Evolutionary conservation across 2,113 vertebrate genomes (phyloP).

Genomic region (Rhinoptilus africanus): DNA sequence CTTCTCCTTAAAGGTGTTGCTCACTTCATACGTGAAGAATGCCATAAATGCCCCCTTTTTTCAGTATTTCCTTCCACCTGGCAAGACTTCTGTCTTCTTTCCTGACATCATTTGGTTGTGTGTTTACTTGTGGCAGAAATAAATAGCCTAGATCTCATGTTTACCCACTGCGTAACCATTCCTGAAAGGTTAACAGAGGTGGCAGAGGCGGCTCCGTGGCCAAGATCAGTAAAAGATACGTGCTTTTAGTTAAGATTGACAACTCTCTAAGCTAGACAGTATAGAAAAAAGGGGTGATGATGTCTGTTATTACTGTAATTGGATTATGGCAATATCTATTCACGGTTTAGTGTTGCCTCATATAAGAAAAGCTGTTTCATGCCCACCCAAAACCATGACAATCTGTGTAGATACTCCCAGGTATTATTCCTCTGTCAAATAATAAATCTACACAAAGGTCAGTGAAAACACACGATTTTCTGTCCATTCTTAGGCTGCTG

Average conservation of each 20-base stretch:
- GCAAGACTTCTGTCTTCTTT: neutral
- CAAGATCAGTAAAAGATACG: neutral
- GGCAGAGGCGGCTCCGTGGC: neutral
- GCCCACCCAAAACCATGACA: neutral
- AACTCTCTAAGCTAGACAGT: neutral
- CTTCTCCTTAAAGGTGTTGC: neutral
- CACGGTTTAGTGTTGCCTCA: neutral
- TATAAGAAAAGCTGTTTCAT: neutral
- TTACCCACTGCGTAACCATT: accelerated
- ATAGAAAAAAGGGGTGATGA: neutral
- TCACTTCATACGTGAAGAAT: neutral
- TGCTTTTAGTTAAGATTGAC: neutral
- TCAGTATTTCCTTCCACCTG: neutral
- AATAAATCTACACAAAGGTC: neutral
- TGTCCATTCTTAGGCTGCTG: neutral
- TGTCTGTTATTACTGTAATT: neutral
- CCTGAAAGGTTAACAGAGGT: neutral
- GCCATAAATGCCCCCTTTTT: neutral
- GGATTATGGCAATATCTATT: neutral
- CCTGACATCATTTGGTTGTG: neutral
- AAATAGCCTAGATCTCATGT: neutral
- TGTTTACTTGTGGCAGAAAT: neutral
- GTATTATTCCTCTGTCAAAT: neutral
- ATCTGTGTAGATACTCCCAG: neutral
- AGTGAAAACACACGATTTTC: neutral